phyloP scores from a whole-genome alignment of 2,888 invertebrate genomes.

The Malacosoma neustria region DNA sequence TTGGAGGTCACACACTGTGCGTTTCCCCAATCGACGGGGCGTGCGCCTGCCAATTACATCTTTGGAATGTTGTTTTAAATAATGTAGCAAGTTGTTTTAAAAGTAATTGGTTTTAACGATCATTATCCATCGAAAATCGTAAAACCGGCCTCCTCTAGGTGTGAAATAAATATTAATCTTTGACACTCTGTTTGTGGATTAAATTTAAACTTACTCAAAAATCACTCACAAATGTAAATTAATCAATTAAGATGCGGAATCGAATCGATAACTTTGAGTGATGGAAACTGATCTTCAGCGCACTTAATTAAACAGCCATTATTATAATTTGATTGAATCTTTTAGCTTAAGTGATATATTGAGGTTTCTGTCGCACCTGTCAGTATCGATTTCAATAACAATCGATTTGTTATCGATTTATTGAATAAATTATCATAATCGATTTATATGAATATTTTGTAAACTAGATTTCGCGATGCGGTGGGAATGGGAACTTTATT shows the following conservation, averaged over 20 bases:
- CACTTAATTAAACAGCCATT: constrained; percentile 28
- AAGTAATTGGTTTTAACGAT: too few species aligned
- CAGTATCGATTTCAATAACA: constrained; percentile 22
- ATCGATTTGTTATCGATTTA: constrained; percentile 16
- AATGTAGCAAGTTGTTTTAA: too few species aligned
- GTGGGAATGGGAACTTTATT: too few species aligned
- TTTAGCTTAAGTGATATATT: constrained; percentile 18
- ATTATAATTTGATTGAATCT: constrained; percentile 22
- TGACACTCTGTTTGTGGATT: constrained; percentile 7
- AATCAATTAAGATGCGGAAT: constrained; percentile 30
- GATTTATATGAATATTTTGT: neutral
- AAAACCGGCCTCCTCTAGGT: neutral
- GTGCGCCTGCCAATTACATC: too few species aligned
- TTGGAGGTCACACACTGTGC: too few species aligned
- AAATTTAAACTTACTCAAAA: neutral
- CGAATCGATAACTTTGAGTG: constrained; percentile 19
- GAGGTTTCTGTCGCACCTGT: constrained; percentile 20
- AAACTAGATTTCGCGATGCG: neutral
- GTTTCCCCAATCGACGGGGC: too few species aligned
- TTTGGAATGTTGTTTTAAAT: too few species aligned
- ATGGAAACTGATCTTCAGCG: constrained; percentile 15
- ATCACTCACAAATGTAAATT: constrained; percentile 19
- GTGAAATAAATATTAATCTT: constrained; percentile 19
- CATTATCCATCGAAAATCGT: too few species aligned
- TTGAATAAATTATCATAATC: neutral